Conservation (phyloP, 1,140 invertebrate genomes). For the Temnothorax curvispinosus region DNA sequence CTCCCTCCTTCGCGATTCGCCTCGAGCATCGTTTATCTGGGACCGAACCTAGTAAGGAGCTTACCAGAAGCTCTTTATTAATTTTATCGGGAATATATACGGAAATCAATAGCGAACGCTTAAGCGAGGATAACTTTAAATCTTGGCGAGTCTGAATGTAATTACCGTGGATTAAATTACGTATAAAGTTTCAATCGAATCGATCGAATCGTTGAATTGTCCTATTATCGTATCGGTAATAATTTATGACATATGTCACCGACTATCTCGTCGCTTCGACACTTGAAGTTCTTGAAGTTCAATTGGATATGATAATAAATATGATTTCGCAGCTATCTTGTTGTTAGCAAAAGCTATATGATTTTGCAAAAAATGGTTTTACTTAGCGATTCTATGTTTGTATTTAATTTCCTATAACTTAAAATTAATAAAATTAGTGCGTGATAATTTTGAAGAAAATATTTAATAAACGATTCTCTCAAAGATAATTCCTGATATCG, state of each 20-base stretch:
- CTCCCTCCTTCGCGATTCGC: conserved; percentile 28
- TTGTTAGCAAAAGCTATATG: neutral
- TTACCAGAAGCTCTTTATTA: conserved; percentile 78
- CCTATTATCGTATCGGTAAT: conserved; percentile 57
- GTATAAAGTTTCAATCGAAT: conserved; percentile 46
- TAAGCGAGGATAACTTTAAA: conserved; percentile 67
- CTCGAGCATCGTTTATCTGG: conserved; percentile 67
- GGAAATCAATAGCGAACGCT: conserved; percentile 68
- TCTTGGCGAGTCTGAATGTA: conserved; percentile 61
- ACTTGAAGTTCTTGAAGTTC: conserved; percentile 2
- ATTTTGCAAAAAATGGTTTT: neutral
- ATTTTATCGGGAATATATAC: conserved; percentile 78
- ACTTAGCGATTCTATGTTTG: neutral
- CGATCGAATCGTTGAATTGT: conserved; percentile 57
- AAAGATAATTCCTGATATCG: neutral
- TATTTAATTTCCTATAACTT: neutral
- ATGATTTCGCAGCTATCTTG: neutral
- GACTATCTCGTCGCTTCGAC: conserved; percentile 41
- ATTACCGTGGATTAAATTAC: conserved; percentile 66
- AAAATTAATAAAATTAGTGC: neutral
- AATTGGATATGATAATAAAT: neutral
- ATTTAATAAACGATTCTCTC: neutral
- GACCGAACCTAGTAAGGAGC: conserved; percentile 69
- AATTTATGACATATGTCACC: conserved; percentile 50
- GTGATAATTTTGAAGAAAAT: neutral